Percentiles rank a stretch among this genome's conserved stretches.
Evolutionary conservation across 2,797 vertebrate species (phyloP).

Genomic region (Manis crassicaudata): DNA sequence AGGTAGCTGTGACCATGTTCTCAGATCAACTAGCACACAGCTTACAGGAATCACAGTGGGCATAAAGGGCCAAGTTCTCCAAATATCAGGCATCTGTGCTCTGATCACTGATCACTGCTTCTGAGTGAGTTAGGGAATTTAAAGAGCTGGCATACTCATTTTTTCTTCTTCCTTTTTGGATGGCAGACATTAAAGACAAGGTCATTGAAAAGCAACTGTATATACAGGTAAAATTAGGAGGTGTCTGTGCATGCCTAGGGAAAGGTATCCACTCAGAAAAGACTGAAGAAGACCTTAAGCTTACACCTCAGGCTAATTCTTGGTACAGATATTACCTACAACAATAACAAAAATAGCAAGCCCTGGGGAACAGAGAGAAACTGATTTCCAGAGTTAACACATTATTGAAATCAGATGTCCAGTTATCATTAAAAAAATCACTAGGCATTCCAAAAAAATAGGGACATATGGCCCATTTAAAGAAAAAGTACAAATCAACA

Average conservation of each 20-base stretch:
- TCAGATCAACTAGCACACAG: background rate
- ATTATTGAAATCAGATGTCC: background rate
- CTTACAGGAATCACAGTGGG: background rate
- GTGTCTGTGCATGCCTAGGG: background rate
- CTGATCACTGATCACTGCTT: background rate
- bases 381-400: background rate
- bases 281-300: background rate
- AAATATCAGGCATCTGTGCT: background rate
- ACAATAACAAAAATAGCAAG: background rate
- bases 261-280: background rate
- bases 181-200: background rate
- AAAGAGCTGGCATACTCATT: background rate
- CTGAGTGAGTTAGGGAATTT: background rate
- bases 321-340: background rate
- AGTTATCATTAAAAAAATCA: background rate
- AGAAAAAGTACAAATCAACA: background rate
- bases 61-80: background rate
- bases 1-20: background rate
- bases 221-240: background rate
- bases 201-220: background rate
- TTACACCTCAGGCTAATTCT: background rate
- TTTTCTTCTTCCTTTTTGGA: background rate
- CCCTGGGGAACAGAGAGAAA: background rate
- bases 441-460: background rate
- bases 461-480: background rate